Base-by-base conservation (phyloP, 2,113 vertebrate species). In the Malurus alboscapulatus region DNA sequence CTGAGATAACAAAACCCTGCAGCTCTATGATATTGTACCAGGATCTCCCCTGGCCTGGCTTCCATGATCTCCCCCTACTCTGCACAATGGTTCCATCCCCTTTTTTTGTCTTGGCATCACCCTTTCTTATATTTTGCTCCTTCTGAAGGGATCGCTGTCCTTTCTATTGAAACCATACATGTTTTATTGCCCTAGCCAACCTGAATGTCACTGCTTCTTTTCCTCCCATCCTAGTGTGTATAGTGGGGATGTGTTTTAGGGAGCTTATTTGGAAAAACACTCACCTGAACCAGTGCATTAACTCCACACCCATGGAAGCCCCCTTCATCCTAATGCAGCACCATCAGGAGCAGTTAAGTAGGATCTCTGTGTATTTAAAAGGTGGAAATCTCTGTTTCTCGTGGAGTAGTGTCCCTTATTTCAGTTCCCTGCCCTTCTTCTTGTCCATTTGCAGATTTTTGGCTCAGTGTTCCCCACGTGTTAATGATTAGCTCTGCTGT, bases 11-110 rank as follows among this genome's bases (percentile, higher is more conserved):
- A 78, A 57, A 75, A 7, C 11, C 45, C 44, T 54, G 17, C 54
- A 80, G 42, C 12, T 81, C 50, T 27, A 6, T 3, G 17, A 7
- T 54, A 27, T 13, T n/a, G 40, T 26, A 51, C 22, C 7, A 18
- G 48, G 29, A 65, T 7, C 4, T 7, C 2, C 29, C 51, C 54
- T 16, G 11, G 30, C 15, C 67, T 53, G 30, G 11, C 20, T 67
- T 59, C 25, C 2, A 1, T 0, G 0, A 17, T 27, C 9, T 51
- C 32, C 19, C 16, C 8, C 3, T 0, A 0, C 15, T 84, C 50
- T 57, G 7, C 45, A 80, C 25, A 34, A 32, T 0, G 0, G 10
- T 18, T 61, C 67, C 19, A 58, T 11, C 20, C 22, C 36, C 2
- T 6, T 61, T 79, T 63, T n/a, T 30, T 50, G 2, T 13, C 29